Evolutionary conservation across 2,113 vertebrate species (phyloP), one percentile per base, ranked within the genome.

Genomic region (Propithecus coquereli): DNA sequence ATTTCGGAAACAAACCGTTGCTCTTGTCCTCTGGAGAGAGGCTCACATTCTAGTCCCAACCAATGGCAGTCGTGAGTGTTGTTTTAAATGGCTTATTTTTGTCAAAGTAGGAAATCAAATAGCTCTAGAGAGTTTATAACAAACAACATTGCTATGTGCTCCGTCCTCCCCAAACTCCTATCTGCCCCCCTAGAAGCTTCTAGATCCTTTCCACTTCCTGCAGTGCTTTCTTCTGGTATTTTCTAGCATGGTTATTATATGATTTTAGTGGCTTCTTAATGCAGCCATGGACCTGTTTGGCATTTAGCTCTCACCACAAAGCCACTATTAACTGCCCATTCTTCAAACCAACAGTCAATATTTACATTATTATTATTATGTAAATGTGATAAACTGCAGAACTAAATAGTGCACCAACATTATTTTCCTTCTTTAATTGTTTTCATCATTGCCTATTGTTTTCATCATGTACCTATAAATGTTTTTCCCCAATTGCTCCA

Each of bases 131-230:
- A n/a, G 20, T 47, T 54, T 65, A 57, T 18, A 90, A 34, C 27
- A 66, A 25, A 47, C 3, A 8, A 10, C 45, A 16, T 6, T 30
- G 3, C 34, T 43, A 4, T 30, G 22, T 54, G 30, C 17, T 37
- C n/a, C 18, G 2, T 34, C 25, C 22, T 3, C 73, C 22, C 10
- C 5, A 2, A 2, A 2, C 4, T 40, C 14, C 11, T 16, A 1
- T 40, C 54, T 40, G 52, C 16, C 50, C 8, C 32, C 22, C 40
- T 23, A 32, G 59, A n/a, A 13, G 37, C 25, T 43, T 43, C 40
- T 43, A 43, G 2, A 45, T 14, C 27, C 25, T 23, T 77, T 66
- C 45, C 32, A 14, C 0, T 8, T 9, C 32, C 8, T 18, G 4
- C 0, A 9, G 30, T 20, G 71, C 5, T 77, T 17, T 54, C 47